Percentiles rank a stretch among this genome's conserved stretches.
phyloP scores from a whole-genome alignment of 2,888 invertebrate genomes.

The Ryuthela nishihirai region DNA sequence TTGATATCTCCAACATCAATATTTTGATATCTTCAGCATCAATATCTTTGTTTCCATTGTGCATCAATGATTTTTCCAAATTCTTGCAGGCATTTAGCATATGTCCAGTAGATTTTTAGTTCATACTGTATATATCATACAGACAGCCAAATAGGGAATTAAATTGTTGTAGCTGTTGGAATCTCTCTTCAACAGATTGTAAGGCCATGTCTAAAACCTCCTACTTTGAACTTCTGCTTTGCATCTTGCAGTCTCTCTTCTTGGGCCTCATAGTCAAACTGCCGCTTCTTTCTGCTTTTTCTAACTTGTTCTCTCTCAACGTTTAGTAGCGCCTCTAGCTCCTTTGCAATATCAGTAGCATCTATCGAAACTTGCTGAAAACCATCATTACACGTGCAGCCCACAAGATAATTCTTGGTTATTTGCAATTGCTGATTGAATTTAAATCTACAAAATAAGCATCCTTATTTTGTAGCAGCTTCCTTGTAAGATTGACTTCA shows the following conservation, averaged over 20 bases:
- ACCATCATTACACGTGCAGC: no score
- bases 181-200: conserved; percentile 3
- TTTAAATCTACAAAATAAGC: no score
- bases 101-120: no score
- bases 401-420: no score
- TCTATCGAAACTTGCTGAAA: conserved; percentile 1
- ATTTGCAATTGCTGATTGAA: no score
- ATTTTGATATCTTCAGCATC: no score
- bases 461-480: background rate
- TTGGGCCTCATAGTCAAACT: conserved; percentile 5
- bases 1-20: no score
- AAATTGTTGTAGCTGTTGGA: conserved; percentile 7
- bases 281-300: background rate
- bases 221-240: conserved; percentile 6
- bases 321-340: background rate
- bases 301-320: background rate
- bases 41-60: no score
- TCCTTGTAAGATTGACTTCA: background rate
- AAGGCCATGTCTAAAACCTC: background rate
- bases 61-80: no score
- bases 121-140: conserved; percentile 8
- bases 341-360: conserved; percentile 1
- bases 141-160: conserved; percentile 6
- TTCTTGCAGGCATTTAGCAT: no score
- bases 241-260: conserved; percentile 2